Conservation (phyloP, 2,888 invertebrate species). For the Aphidius colemani region DNA sequence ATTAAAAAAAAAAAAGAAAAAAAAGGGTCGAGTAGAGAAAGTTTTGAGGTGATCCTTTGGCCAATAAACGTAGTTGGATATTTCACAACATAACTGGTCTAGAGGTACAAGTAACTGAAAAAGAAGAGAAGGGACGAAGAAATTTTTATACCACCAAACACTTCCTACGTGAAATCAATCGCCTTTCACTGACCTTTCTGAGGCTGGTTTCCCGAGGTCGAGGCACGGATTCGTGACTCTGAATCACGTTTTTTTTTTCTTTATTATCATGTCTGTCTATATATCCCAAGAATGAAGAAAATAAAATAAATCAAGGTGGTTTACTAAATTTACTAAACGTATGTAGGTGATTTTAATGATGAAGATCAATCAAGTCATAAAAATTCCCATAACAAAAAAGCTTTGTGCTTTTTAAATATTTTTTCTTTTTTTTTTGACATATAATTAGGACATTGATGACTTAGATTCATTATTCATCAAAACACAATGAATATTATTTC, state of each 20-base stretch:
- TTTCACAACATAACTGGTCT: slow-evolving; percentile 19
- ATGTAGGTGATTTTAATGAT: too few relatives aligned
- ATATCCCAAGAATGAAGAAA: too few relatives aligned
- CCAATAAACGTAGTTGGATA: slow-evolving; percentile 7
- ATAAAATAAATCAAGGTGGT: too few relatives aligned
- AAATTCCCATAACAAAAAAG: too few relatives aligned
- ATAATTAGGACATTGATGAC: too few relatives aligned
- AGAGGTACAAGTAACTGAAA: not conserved
- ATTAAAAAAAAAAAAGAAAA: not conserved
- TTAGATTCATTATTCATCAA: too few relatives aligned
- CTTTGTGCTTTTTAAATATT: too few relatives aligned
- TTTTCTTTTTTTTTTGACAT: too few relatives aligned
- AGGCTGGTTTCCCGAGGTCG: slow-evolving; percentile 43
- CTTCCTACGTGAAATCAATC: slow-evolving; percentile 39
- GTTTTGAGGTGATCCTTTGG: slow-evolving; percentile 2
- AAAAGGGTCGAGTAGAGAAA: slow-evolving; percentile 18
- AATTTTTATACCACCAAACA: slow-evolving; percentile 22
- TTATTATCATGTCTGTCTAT: too few relatives aligned
- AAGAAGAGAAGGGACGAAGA: slow-evolving; percentile 11
- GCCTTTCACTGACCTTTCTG: slow-evolving; percentile 53
- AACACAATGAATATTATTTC: too few relatives aligned
- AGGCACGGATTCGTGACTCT: slow-evolving; percentile 27
- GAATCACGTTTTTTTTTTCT: not conserved
- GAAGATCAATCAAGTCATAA: too few relatives aligned
- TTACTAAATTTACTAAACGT: too few relatives aligned